Evolutionary conservation across 2,797 vertebrate genomes (phyloP).

Genomic region (Lagorchestes hirsutus): DNA sequence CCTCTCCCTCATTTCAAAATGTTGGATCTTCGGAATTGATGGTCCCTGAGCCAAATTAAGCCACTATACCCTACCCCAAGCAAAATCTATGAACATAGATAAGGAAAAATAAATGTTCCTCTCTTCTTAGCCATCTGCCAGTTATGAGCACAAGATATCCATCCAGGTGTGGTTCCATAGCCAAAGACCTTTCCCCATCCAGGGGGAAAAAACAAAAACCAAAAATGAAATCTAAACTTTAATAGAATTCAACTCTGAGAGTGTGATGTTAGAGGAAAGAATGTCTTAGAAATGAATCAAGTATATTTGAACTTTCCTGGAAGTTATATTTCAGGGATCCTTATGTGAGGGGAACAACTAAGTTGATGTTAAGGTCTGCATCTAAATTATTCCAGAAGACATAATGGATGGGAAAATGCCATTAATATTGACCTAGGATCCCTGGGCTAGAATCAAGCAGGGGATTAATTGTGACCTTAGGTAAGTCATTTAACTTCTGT

Average conservation of each 20-base stretch:
- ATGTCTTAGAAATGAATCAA: neutral
- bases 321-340: neutral
- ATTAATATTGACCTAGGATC: neutral
- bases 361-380: neutral
- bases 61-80: neutral
- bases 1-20: neutral
- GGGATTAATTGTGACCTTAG: neutral
- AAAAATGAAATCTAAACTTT: neutral
- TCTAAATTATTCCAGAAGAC: neutral
- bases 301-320: neutral
- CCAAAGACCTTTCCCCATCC: neutral
- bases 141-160: neutral
- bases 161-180: neutral
- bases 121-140: neutral
- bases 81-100: slow-evolving; percentile 22
- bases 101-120: slow-evolving; percentile 26
- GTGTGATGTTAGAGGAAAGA: neutral
- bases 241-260: neutral
- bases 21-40: neutral
- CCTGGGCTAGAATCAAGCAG: neutral
- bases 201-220: neutral
- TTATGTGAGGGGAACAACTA: neutral
- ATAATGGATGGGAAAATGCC: neutral
- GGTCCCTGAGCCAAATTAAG: neutral
- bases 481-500: neutral